These are phyloP conservation scores for Synaphobranchus kaupii DNA, from an alignment of 2,797 vertebrate species.

Conservation along the genomic window DNA sequence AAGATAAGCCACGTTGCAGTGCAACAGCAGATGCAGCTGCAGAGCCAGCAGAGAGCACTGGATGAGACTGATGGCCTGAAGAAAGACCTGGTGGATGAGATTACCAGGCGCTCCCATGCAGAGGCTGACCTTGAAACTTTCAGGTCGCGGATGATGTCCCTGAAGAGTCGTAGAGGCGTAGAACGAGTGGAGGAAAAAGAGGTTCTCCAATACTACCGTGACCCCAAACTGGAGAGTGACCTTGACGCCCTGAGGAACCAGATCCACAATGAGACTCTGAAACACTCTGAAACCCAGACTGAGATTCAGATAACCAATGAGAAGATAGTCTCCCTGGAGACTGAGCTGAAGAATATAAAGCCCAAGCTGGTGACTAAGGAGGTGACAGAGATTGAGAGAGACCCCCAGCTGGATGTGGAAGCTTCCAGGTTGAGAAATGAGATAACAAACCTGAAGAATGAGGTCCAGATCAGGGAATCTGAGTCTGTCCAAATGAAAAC, in stretches of 20 bases:
- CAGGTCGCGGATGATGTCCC: constrained; percentile 76
- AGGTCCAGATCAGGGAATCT: constrained; percentile 64
- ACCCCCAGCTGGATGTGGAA: constrained; percentile 84
- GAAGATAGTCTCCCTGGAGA: constrained; percentile 75
- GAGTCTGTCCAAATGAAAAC: constrained; percentile 77
- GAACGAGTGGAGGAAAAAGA: constrained; percentile 92
- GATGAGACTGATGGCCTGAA: constrained; percentile 67
- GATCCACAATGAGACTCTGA: constrained; percentile 75
- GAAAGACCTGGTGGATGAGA: constrained; percentile 80
- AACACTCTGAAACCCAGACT: constrained; percentile 67
- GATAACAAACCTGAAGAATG: constrained; percentile 71
- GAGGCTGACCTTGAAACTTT: constrained; percentile 76
- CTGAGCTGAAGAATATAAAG: constrained; percentile 65
- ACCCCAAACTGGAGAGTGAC: constrained; percentile 82
- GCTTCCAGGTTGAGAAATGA: constrained; percentile 76
- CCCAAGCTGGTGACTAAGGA: constrained; percentile 91
- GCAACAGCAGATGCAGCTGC: constrained; percentile 69
- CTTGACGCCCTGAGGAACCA: constrained; percentile 67
- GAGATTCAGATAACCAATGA: constrained; percentile 74
- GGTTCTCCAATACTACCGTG: constrained; percentile 87
- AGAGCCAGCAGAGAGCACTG: constrained; percentile 58
- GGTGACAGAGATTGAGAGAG: constrained; percentile 90
- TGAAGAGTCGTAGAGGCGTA: constrained; percentile 85
- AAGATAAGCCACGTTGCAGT: constrained; percentile 67
- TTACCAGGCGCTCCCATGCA: constrained; percentile 65